Base-by-base conservation (phyloP, 2,888 invertebrate genomes). In the Ophion costatus region DNA sequence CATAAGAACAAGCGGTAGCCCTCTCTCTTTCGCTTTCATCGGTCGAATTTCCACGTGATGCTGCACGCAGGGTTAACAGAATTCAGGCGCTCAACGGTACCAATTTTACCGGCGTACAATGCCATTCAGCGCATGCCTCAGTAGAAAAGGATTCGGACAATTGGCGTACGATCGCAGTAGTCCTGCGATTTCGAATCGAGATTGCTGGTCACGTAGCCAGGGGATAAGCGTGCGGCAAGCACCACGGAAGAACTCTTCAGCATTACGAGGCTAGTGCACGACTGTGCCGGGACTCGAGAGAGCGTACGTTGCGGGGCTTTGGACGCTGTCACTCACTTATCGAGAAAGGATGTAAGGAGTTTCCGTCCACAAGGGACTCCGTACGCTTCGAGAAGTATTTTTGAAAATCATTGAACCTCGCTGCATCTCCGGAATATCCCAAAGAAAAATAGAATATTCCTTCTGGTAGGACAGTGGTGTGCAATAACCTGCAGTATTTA, bases 21-120 rank as follows among this genome's bases (percentile, higher is more conserved):
- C 14, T 51, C 45, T 45, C 45, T 45, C 38, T 42, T 33, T 10
- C 59, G 14, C 14, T 22, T 17, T 42, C 22, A 17, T 24, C 64
- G 51, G 33, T 64, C 11, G 45, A 57, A 61, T 61, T 61, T 69
- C 61, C 70, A 45, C 59, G 61, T 70, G 59, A 78, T 38, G 45
- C 29, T 51, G 90, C 69, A 86, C 75, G 81, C 70, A 61, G 78
- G 89, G 89, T 90, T 91, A 89, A 89, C 80, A 74, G 17, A 56
- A 10, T 14, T 9, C 74, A 89, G 90, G 91, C 90, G 90, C 85
- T 42, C 38, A 22, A 63, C 80, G 51, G 3, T 45, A 42, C 70
- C 78, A 86, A 24, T 59, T 33, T 38, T 33, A 84, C 71, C 82
- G 63, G 83, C 87, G 84, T 84, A 79, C 74, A 75, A 71, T 71